Base-by-base conservation (phyloP, 2,113 vertebrate genomes). In the Callipepla californica region DNA sequence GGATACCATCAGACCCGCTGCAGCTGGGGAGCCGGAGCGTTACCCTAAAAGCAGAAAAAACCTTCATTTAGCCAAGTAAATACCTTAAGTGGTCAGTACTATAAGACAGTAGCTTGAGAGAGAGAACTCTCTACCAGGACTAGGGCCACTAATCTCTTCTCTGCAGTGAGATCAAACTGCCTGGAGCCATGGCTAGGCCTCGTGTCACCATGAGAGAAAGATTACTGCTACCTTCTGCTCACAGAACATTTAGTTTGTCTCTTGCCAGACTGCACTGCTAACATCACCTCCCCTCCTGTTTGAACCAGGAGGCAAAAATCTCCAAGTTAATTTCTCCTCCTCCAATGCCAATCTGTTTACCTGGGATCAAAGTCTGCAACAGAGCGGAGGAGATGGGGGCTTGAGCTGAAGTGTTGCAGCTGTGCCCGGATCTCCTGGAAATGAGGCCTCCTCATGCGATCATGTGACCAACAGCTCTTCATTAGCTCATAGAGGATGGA, bases 311-410 rank as follows among this genome's bases (percentile, higher is more conserved):
- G 34, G 36, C 58, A 23, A 88, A 50, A 53, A 45, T 3, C 12
- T 59, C 36, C 16, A 47, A 42, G 38, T 32, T 44, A 55, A 42
- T 7, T 28, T 23, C 26, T 67, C 44, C 40, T 83, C 63, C 23
- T 50, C 26, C 57, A 40, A 13, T 6, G 34, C 17, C 1, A 76
- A 51, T 20, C 34, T 51, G 63, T 84, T 92, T 90, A 98, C 98
- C 97, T 98, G 90, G 97, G 98, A 65, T 98, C 97, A 47, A 98
- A 98, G 87, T 98, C 98, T 87, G 98, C 98, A 47, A 98, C 87
- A 45, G 97, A 96, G 57, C 97, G 94, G 69, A 98, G 96, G 22
- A 97, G 94, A 26, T 97, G 97, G 3, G 98, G 98, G 42, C 97
- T 98, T 8, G 97, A 94, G 14, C 97, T 96, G 88, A 98, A 81